Evolutionary conservation across 2,888 invertebrate genomes (phyloP).

Genomic region (Cremastobaeus sp.): DNA sequence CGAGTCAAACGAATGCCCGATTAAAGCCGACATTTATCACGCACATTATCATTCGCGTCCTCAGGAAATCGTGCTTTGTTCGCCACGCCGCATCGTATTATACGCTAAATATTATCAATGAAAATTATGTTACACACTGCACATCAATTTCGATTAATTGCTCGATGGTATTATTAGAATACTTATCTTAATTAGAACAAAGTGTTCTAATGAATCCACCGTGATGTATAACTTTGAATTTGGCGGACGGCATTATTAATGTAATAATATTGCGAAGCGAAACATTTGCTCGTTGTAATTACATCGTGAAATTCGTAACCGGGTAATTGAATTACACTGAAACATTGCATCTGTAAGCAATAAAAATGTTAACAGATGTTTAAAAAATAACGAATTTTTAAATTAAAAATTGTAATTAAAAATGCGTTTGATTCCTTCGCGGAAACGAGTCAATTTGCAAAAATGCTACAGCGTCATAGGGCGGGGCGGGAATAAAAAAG

Average conservation of each 20-base stretch:
- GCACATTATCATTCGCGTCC: slow-evolving; percentile 24
- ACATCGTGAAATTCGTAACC: slow-evolving; percentile 29
- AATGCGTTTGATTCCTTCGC: no score
- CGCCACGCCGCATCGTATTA: slow-evolving; percentile 15
- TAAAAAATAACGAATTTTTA: no score
- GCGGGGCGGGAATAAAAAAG: no score
- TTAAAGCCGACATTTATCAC: slow-evolving; percentile 46
- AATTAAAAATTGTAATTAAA: no score
- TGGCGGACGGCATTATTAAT: slow-evolving; percentile 45
- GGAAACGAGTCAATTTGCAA: no score
- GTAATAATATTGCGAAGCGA: slow-evolving; percentile 44
- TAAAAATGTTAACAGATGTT: no score
- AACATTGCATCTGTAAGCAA: slow-evolving; percentile 4
- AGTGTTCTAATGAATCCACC: slow-evolving; percentile 57
- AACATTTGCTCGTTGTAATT: slow-evolving; percentile 48
- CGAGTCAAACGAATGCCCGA: slow-evolving; percentile 34
- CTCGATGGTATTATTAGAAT: slow-evolving; percentile 55
- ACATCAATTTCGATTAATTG: slow-evolving; percentile 57
- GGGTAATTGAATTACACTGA: slow-evolving; percentile 34
- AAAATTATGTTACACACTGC: slow-evolving; percentile 45
- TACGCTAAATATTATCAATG: slow-evolving; percentile 49
- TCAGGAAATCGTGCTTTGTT: slow-evolving; percentile 45
- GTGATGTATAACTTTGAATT: slow-evolving; percentile 56
- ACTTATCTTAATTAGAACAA: slow-evolving; percentile 57
- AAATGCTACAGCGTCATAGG: no score